These are phyloP conservation scores for Cistogaster globosa DNA, from an alignment of 2,888 invertebrate genomes.

Conservation along the genomic window DNA sequence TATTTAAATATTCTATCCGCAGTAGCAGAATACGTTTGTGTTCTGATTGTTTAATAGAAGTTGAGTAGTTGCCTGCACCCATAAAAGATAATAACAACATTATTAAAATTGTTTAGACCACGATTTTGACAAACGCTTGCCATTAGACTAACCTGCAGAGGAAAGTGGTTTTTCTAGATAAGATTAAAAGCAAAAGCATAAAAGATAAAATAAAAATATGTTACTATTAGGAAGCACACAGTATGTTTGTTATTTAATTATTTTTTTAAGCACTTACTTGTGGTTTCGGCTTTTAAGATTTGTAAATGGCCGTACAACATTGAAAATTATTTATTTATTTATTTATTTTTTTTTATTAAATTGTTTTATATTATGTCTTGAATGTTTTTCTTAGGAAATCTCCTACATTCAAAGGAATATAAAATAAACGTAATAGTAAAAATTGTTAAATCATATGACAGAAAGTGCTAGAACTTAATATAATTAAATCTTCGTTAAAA, in stretches of 20 bases:
- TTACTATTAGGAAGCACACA: background rate
- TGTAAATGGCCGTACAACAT: background rate
- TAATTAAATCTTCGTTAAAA: no score
- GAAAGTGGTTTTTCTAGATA: slow-evolving; percentile 52
- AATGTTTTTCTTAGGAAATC: background rate
- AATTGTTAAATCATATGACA: no score
- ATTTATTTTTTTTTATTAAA: background rate
- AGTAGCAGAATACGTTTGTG: slow-evolving; percentile 27
- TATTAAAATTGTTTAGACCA: slow-evolving; percentile 64
- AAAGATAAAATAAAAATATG: slow-evolving; percentile 9
- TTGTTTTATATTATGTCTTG: background rate
- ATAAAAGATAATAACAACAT: slow-evolving; percentile 61
- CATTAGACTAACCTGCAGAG: slow-evolving; percentile 2
- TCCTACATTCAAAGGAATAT: no score
- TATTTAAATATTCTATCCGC: slow-evolving; percentile 7
- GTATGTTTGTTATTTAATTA: background rate
- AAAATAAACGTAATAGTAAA: no score
- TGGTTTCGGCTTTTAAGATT: background rate
- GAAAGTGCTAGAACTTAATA: no score
- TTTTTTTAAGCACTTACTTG: background rate
- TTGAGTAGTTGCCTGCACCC: slow-evolving; percentile 55
- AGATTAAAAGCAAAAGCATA: slow-evolving; percentile 20
- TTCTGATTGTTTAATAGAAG: background rate
- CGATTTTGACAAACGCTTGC: slow-evolving; percentile 12
- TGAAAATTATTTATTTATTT: background rate